Evolutionary conservation across 2,113 vertebrate genomes (phyloP), one percentile per base, ranked within the genome.

Genomic region (Fulmarus glacialis): DNA sequence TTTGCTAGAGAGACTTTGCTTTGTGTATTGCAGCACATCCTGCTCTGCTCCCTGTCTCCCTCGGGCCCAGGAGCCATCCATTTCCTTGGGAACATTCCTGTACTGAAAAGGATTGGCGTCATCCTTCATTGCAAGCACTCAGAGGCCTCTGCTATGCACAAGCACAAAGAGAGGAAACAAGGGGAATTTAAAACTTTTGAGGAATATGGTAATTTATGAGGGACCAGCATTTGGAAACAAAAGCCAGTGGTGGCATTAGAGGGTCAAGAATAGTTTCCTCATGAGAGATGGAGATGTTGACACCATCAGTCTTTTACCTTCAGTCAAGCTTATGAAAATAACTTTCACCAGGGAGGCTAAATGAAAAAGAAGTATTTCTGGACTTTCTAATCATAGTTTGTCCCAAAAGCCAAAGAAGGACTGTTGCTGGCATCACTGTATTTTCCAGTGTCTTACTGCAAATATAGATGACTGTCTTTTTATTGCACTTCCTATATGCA

Each of bases 41-140:
- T 96, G 96, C 89, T 70, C 81, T 88, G 87, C 67, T 95, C 78
- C 73, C 32, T 91, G 59, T 73, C 74, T 93, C 91, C 50, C 91
- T 93, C 0, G 4, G 82, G 87, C 60, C 70, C 89, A 82, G 74
- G 59, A 97, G 95, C 70, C 42, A 0, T 93, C 73, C 71, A 95
- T 87, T 97, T 97, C 97, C 97, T 96, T 97, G 97, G 94, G 96
- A 97, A 97, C 94, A 91, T 95, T 97, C 88, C 66, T 96, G 36
- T 32, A 14, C 74, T 96, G 77, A 66, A 94, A 91, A 75, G 82
- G 34, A 96, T 82, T 96, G 87, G 71, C 93, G 91, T 96, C 95
- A 96, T 95, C 79, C 71, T 90, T 87, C 89, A 68, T 29, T 87
- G 84, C 77, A 82, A 84, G 70, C 43, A 63, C 52, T 91, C 29